A percentile compares a stretch with the other conserved stretches of the same genome.
These are phyloP conservation scores for Andrena praecox DNA, from an alignment of 2,888 invertebrate genomes.

Conservation along the genomic window DNA sequence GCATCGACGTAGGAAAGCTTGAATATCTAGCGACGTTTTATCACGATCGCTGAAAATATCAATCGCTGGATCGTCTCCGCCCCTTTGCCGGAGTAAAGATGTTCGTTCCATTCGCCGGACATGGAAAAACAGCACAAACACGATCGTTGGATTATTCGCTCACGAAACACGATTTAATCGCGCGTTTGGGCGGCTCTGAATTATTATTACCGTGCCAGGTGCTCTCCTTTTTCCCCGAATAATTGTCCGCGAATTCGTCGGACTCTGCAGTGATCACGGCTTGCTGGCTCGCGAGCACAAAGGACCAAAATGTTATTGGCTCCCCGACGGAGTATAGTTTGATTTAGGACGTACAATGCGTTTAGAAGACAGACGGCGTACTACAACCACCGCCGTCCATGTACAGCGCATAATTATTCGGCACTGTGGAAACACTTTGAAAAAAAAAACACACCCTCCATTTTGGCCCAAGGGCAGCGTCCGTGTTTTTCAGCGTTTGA, in stretches of 20 bases:
- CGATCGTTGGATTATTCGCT: slow-evolving; percentile 11
- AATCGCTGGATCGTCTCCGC: neutral
- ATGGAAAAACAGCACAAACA: neutral
- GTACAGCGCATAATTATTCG: slow-evolving; percentile 27
- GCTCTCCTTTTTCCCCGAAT: slow-evolving; percentile 13
- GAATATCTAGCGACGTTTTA: neutral
- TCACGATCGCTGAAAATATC: neutral
- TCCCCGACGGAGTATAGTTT: neutral
- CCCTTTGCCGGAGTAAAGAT: too few species aligned
- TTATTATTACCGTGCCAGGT: neutral
- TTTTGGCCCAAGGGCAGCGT: neutral
- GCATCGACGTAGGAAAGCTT: slow-evolving; percentile 8
- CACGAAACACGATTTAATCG: slow-evolving; percentile 23
- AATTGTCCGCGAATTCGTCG: slow-evolving; percentile 16
- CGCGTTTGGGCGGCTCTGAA: slow-evolving; percentile 7
- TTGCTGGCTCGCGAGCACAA: slow-evolving; percentile 8
- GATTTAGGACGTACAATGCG: slow-evolving; percentile 39
- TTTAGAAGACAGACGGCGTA: slow-evolving; percentile 8
- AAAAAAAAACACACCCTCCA: slow-evolving; percentile 2
- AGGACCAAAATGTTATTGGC: slow-evolving; percentile 42
- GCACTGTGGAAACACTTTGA: neutral
- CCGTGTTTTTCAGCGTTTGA: neutral
- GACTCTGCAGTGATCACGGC: neutral
- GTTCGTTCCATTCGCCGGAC: neutral
- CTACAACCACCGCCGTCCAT: neutral